Conservation (phyloP, 2,888 invertebrate species). For the Eudasyphora cyanicolor region DNA sequence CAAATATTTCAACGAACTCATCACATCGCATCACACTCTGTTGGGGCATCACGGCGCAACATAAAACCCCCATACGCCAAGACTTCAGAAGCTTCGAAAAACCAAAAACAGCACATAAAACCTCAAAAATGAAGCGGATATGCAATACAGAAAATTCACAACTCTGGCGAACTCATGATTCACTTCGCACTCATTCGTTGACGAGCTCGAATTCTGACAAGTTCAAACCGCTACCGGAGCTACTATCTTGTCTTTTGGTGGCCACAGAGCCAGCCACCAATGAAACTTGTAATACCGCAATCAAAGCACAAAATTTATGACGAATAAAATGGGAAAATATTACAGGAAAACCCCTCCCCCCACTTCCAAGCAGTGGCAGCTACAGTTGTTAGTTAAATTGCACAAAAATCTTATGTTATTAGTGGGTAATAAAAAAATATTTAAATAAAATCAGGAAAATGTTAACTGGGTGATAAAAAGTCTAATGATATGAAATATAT, state of each 20-base stretch:
- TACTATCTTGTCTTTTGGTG: no score
- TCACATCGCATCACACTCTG: background rate
- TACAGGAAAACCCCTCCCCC: background rate
- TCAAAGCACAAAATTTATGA: no score
- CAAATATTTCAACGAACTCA: constrained; percentile 46
- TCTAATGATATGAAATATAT: no score
- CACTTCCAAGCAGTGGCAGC: no score
- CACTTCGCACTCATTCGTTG: background rate
- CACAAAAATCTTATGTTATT: background rate
- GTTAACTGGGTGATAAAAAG: background rate
- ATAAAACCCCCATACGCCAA: background rate
- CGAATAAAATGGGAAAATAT: background rate
- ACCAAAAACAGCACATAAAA: background rate
- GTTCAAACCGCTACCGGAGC: constrained; percentile 57
- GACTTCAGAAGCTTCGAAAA: background rate
- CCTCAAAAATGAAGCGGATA: constrained; percentile 46
- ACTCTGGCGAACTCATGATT: constrained; percentile 7
- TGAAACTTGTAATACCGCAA: no score
- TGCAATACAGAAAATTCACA: constrained; percentile 33
- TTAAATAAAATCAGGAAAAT: background rate
- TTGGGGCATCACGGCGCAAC: background rate
- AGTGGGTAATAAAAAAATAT: background rate
- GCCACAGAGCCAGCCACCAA: background rate
- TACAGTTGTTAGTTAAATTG: background rate
- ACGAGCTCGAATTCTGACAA: constrained; percentile 41